A percentile compares a stretch with the other conserved stretches of the same genome.
Evolutionary conservation across 53 echinoderm and acorn worm species (phyloP).

Genomic region (Crossaster papposus): DNA sequence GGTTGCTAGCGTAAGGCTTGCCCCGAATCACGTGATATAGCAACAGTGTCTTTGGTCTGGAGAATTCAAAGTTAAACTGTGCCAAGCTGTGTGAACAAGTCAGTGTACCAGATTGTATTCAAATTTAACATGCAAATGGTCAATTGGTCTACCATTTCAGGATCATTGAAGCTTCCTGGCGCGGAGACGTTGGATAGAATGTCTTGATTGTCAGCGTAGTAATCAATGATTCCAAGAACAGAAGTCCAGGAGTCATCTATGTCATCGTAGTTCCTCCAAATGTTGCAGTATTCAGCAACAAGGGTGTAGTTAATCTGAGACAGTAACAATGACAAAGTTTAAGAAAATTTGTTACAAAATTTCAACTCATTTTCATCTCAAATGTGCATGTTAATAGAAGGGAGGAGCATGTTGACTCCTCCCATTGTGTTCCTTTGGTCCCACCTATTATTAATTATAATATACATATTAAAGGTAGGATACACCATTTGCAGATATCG

Average conservation of each 20-base stretch:
- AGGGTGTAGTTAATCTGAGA: constrained; percentile 77
- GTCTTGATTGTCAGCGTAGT: constrained; percentile 77
- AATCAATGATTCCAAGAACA: constrained; percentile 81
- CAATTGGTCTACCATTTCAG: constrained; percentile 83
- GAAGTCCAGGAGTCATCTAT: constrained; percentile 93
- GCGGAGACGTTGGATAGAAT: constrained; percentile 68
- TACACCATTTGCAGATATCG: too few species aligned
- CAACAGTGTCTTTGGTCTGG: too few species aligned
- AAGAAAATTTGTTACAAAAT: not conserved
- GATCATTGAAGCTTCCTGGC: constrained; percentile 93
- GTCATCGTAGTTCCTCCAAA: constrained; percentile 92
- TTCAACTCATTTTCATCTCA: too few species aligned
- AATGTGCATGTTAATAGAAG: not conserved
- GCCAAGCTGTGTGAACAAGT: too few species aligned
- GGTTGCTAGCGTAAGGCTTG: too few species aligned
- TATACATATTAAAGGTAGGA: too few species aligned
- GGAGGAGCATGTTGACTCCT: not conserved
- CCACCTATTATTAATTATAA: too few species aligned
- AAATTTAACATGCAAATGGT: not conserved
- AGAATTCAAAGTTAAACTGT: too few species aligned
- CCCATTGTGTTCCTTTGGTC: not conserved
- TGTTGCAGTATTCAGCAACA: constrained; percentile 91
- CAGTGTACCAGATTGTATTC: not conserved
- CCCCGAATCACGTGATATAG: too few species aligned
- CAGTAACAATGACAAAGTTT: not conserved